phyloP scores from a whole-genome alignment of 2,113 vertebrate species.

The Bungarus multicinctus region DNA sequence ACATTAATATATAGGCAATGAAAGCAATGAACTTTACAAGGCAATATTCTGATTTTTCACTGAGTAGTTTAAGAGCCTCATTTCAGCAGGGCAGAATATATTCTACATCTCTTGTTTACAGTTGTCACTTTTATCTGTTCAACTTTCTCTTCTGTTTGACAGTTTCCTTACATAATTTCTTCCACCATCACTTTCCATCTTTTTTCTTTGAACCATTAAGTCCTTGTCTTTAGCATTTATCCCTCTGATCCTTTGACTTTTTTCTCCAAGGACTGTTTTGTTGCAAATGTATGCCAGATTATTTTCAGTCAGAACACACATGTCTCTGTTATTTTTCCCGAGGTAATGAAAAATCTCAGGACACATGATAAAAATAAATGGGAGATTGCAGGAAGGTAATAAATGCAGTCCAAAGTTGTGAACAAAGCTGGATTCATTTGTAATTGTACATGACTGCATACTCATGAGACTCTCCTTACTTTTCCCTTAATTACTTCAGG shows the following conservation, averaged over 20 bases:
- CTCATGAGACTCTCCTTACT: slow-evolving; percentile 47
- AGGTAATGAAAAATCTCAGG: fast-evolving
- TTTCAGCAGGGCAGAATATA: not conserved
- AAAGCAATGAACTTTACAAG: not conserved
- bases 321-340: not conserved
- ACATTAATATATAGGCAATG: not conserved
- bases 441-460: slow-evolving; percentile 47
- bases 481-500: slow-evolving; percentile 64
- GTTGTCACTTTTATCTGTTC: not conserved
- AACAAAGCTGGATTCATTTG: slow-evolving; percentile 38
- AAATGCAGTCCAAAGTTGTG: slow-evolving; percentile 34
- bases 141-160: not conserved
- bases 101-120: not conserved
- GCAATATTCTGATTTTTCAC: not conserved
- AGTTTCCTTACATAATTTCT: not conserved
- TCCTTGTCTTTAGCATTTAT: not conserved
- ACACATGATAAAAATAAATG: slow-evolving; percentile 15
- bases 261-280: not conserved
- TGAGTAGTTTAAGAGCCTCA: not conserved
- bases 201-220: not conserved
- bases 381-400: slow-evolving; percentile 16
- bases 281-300: not conserved
- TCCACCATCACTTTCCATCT: not conserved
- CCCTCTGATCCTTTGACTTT: not conserved
- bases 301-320: not conserved